Percentiles rank a stretch among this genome's conserved stretches.
phyloP scores from a whole-genome alignment of 2,113 vertebrate genomes.

The Diadophis punctatus region DNA sequence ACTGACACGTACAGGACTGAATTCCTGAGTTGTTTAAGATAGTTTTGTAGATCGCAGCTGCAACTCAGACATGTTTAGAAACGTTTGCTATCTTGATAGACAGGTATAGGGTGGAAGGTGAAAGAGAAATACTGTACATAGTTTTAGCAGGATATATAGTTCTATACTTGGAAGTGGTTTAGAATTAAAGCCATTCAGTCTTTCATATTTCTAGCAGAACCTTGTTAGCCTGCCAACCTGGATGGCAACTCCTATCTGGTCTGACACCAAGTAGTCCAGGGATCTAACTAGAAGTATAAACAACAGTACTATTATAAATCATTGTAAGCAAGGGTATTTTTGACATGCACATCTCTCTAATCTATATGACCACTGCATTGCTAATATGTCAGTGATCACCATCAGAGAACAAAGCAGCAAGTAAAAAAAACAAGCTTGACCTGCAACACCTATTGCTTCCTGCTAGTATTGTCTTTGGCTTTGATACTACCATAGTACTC shows the following conservation, averaged over 20 bases:
- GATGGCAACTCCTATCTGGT: not conserved
- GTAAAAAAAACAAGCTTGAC: not conserved
- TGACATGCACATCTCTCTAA: not conserved
- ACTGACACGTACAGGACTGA: not conserved
- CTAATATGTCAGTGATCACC: not conserved
- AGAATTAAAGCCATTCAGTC: not conserved
- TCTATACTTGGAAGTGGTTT: too few relatives aligned
- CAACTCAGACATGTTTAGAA: not conserved
- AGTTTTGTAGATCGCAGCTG: not conserved
- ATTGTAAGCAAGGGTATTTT: not conserved
- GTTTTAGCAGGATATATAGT: not conserved
- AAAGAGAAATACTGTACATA: not conserved
- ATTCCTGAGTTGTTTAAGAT: not conserved
- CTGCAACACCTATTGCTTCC: not conserved
- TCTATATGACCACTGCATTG: not conserved
- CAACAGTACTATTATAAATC: not conserved
- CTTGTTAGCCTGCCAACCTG: not conserved
- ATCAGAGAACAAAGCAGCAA: not conserved
- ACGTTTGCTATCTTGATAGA: not conserved
- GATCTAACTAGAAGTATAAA: not conserved
- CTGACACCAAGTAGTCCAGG: not conserved
- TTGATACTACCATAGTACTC: not conserved
- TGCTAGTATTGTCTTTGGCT: not conserved
- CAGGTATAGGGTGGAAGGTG: not conserved
- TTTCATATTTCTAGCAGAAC: not conserved